Evolutionary conservation across 2,113 vertebrate genomes (phyloP), one percentile per base, ranked within the genome.

Genomic region (Notarius lentiginosus): DNA sequence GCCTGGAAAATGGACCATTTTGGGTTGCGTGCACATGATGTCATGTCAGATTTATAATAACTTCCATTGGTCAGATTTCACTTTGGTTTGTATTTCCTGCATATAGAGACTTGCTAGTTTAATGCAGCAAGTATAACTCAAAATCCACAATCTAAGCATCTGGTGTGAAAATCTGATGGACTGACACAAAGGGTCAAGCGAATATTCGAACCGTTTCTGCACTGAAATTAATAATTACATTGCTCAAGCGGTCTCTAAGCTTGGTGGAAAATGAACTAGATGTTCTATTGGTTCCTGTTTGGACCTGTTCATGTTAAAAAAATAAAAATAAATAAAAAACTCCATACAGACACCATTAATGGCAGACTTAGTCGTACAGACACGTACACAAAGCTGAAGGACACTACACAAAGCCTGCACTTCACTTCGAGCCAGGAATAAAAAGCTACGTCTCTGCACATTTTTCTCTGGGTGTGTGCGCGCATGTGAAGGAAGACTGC

Each of bases 401-500:
- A 84, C 87, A 87, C 82, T 63, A 27, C 88, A 91, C 88, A 91
- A 91, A 91, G 90, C 82, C 79, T 83, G 58, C 55, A 73, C 41
- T 84, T 47, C 65, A 80, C 66, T 70, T 80, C 61, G 22, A 87
- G 79, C 79, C 4, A 8, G 47, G 17, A 76, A 84, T 41, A 47
- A 70, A 86, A 75, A 83, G 65, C 14, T 22, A 17, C 60, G 41
- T 18, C 47, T 83, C n/a, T 79, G 41, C 12, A 12, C 3, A 6
- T 60, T 20, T 10, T 22, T 73, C 51, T 58, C 10, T 73, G 70
- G 77, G 53, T 49, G 60, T 76, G 51, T 80, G 75, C 75, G 85
- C 5, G 27, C 34, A 14, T 79, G 9, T 30, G 49, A 72, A 70
- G 80, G 70, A 22, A 68, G 15, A 11, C 14, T 49, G 30, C 81